phyloP scores from a whole-genome alignment of 2,888 invertebrate genomes.

The Phymatocera aterrima region DNA sequence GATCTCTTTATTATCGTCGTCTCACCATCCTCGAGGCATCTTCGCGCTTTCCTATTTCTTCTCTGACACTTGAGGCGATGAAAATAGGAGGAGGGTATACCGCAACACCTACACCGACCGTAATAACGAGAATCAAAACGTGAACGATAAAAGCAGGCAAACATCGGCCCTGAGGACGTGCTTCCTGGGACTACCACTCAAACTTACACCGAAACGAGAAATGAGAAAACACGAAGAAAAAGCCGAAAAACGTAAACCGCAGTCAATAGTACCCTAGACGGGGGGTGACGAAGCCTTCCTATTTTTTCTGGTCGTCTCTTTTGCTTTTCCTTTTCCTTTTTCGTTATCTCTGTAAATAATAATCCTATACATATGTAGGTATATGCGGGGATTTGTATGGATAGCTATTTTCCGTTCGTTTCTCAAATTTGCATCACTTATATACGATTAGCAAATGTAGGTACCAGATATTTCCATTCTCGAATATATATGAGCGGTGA shows the following conservation, averaged over 20 bases:
- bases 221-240: not conserved
- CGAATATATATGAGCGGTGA: not conserved
- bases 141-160: conserved; percentile 29
- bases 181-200: conserved; percentile 15
- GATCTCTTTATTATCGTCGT: conserved; percentile 21
- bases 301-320: not conserved
- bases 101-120: not conserved
- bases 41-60: conserved; percentile 8
- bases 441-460: not conserved
- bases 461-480: not conserved
- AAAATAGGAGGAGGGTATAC: not conserved
- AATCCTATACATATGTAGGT: no score
- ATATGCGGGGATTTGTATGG: no score
- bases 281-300: conserved; percentile 4
- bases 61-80: not conserved
- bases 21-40: not conserved
- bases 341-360: no score
- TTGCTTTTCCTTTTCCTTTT: no score
- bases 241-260: not conserved
- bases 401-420: not conserved
- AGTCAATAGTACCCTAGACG: not conserved
- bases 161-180: conserved; percentile 36
- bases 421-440: not conserved
- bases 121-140: conserved; percentile 36
- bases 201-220: not conserved